A percentile compares a stretch with the other conserved stretches of the same genome.
phyloP scores from a whole-genome alignment of 2,797 vertebrate genomes.

The Vireo griseus region DNA sequence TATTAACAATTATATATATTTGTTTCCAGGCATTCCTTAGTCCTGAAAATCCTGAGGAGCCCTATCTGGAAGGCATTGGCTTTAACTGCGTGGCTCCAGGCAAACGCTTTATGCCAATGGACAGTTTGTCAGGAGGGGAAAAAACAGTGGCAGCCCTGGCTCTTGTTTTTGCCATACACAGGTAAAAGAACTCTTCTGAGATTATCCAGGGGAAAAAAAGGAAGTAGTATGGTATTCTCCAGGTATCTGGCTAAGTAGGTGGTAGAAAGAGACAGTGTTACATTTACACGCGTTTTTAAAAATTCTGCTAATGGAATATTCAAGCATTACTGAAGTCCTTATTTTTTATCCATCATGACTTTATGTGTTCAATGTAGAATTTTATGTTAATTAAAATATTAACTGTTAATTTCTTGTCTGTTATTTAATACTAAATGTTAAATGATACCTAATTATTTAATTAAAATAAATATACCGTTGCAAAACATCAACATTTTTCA shows the following conservation, averaged over 20 bases:
- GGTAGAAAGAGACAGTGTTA: not conserved
- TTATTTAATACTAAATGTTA: not conserved
- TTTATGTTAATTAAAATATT: not conserved
- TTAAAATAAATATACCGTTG: not conserved
- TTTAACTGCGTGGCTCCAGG: slow-evolving; percentile 94
- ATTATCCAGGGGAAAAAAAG: not conserved
- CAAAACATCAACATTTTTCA: not conserved
- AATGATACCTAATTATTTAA: not conserved
- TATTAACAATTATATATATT: not conserved
- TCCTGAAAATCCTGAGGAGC: slow-evolving; percentile 91
- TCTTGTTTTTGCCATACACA: slow-evolving; percentile 91
- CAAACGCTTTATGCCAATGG: slow-evolving; percentile 97
- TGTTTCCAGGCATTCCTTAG: slow-evolving; percentile 87
- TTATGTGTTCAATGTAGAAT: not conserved
- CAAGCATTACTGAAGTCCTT: not conserved
- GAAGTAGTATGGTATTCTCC: rapidly evolving
- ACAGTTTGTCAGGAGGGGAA: slow-evolving; percentile 93
- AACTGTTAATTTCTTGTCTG: not conserved
- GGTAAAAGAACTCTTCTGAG: slow-evolving; percentile 66
- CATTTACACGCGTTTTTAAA: not conserved
- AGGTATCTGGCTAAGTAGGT: not conserved
- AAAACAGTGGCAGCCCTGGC: slow-evolving; percentile 91
- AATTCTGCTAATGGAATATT: not conserved
- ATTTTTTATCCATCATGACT: not conserved
- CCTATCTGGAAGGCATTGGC: slow-evolving; percentile 89